Evolutionary conservation across 1,140 invertebrate genomes (phyloP), one percentile per base, ranked within the genome.

Genomic region (Drosophila trapezifrons): DNA sequence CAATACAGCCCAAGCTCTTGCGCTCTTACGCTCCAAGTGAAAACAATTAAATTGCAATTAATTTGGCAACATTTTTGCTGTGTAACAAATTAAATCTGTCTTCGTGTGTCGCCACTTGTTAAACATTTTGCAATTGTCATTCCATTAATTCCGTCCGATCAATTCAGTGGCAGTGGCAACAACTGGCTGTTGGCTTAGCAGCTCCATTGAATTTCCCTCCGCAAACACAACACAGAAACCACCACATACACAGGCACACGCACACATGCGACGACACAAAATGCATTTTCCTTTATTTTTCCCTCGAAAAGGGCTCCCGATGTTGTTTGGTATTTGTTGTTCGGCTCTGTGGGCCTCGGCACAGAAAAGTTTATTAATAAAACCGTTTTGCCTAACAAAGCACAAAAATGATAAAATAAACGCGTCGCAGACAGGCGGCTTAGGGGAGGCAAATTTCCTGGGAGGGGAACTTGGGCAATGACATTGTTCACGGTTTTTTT

Each of bases 11-110:
- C n/a, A 20, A 42, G 37, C 20, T 9, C 25, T 40, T 46, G 29
- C 60, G 42, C 35, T 40, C 32, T 35, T 55, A 32, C 37, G 25
- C 55, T 10, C 38, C 40, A 46, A 38, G 54, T 35, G 47, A 35
- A 49, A 62, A 57, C 79, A 85, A 86, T 85, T 86, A 86, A 85
- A 85, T 72, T 78, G 52, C 82, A 78, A 86, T 85, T 85, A 78
- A 85, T 81, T 70, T 66, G 17, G 27, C 45, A 69, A 70, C 67
- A 47, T 62, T 32, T 59, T 56, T 52, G 72, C 27, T 49, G 51
- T 18, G 27, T 42, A 52, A 46, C 56, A 46, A 65, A 72, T 80
- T 59, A 54, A 77, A 80, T 64, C 32, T 37, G 25, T 56, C 43
- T 72, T 27, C 46, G 38, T 71, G 17, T 47, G 46, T 56, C 17